Evolutionary conservation across 92 coral and sea anemone species (phyloP), one percentile per base, ranked within the genome.

Genomic region (Montipora capitata): DNA sequence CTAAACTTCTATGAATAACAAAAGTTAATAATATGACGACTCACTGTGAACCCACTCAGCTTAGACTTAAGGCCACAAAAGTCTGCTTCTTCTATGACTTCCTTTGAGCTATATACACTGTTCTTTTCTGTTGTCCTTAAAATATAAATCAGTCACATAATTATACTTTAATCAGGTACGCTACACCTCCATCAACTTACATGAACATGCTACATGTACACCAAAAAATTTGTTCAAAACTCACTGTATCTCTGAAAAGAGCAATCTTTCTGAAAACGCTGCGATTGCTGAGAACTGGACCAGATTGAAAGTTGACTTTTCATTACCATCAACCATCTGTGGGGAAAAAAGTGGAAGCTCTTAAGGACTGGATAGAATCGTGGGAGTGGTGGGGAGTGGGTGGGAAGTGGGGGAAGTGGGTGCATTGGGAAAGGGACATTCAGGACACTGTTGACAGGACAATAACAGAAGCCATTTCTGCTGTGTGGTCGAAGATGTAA

Each of bases 241-340:
- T 95, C 79, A 95, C 98, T 85, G 92, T 69, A 90, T 94, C 72
- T 96, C 94, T 49, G 94, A 94, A 91, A 93, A 96, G 7, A 96
- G 91, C 7, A 96, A 74, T 70, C 99, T 96, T 78, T 98, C 99
- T 41, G 99, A 98, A 82, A 98, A 96, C 41, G 99, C 99, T 10
- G 99, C 96, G 79, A 98, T 88, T 12, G 98, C 99, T 16, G 99
- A 96, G 81, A 98, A 98, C 92, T 98, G 95, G 74, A 89, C 94
- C 68, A 96, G 82, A 49, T 86, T 94, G 80, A 98, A 93, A 54
- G 88, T 90, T 14, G 96, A 86, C 62, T 95, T 95, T 40, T 92
- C 93, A 74, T 91, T 88, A 40, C 94, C 97, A 40, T 93, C 97
- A 3, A 98, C 94, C 99, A 96, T 92, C 99, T 97, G 81, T 1